Conservation (phyloP, 2,113 vertebrate species). For the Dasyurus viverrinus region DNA sequence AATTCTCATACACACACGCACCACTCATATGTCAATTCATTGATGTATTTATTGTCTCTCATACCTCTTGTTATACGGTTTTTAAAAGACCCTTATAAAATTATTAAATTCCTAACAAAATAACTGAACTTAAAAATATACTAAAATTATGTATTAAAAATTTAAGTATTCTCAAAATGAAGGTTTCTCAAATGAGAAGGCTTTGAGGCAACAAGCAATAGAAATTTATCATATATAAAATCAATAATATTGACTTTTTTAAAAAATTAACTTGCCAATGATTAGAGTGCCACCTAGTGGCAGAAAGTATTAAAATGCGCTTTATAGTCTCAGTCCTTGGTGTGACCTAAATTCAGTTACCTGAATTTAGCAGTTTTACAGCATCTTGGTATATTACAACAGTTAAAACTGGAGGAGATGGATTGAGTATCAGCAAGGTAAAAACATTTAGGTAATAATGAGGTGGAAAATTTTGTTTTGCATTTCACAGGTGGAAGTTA, state of each 20-base stretch:
- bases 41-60: conserved; percentile 39
- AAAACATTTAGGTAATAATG: neutral
- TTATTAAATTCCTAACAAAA: conserved; percentile 47
- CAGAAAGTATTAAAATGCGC: neutral
- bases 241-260: conserved; percentile 4
- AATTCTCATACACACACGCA: neutral
- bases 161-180: conserved; percentile 38
- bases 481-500: neutral
- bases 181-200: conserved; percentile 18
- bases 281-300: conserved; percentile 82
- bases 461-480: neutral
- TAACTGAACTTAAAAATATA: conserved; percentile 51
- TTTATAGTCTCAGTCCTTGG: neutral
- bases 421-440: neutral
- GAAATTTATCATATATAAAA: conserved; percentile 46
- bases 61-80: conserved; percentile 43
- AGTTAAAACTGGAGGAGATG: neutral
- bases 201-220: conserved; percentile 54
- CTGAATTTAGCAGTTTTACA: neutral
- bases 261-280: conserved; percentile 45
- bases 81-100: conserved; percentile 60
- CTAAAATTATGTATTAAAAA: conserved; percentile 61
- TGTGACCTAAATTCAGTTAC: neutral
- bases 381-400: conserved; percentile 5
- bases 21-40: conserved; percentile 5